A percentile compares a stretch with the other conserved stretches of the same genome.
Evolutionary conservation across 2,113 vertebrate species (phyloP).

Genomic region (Lepus americanus): DNA sequence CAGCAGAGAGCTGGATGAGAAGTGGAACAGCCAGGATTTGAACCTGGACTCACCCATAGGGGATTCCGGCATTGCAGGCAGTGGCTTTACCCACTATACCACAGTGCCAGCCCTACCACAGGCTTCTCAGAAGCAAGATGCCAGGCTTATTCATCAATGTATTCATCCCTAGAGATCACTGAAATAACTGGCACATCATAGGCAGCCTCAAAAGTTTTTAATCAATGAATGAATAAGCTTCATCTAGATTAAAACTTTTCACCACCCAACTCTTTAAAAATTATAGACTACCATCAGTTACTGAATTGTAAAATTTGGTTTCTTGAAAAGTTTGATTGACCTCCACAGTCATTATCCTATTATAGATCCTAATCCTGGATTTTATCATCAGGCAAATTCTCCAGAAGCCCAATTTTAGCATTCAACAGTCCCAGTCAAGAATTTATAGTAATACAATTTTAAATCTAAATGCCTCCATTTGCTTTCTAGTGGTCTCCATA

Average conservation of each 20-base stretch:
- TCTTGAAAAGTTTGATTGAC: constrained; percentile 8
- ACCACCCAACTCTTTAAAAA: constrained; percentile 19
- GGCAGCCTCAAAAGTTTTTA: neutral
- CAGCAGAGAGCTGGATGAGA: too few relatives aligned
- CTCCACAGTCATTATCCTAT: neutral
- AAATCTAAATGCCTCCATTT: constrained; percentile 39
- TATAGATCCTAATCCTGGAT: neutral
- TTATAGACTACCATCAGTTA: constrained; percentile 24
- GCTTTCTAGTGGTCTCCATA: neutral
- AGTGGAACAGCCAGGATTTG: too few relatives aligned
- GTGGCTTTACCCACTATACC: too few relatives aligned
- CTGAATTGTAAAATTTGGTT: constrained; percentile 30
- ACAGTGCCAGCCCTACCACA: too few relatives aligned
- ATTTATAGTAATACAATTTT: constrained; percentile 41
- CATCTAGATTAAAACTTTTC: neutral
- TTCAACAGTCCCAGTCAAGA: constrained; percentile 10
- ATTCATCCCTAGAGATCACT: neutral
- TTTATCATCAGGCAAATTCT: constrained; percentile 25
- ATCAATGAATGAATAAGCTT: constrained; percentile 26
- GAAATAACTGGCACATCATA: neutral
- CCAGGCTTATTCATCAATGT: constrained; percentile 14
- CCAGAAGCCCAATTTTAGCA: constrained; percentile 14
- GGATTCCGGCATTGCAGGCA: too few relatives aligned
- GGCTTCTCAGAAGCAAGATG: neutral
- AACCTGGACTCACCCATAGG: too few relatives aligned